A percentile compares a stretch with the other conserved stretches of the same genome.
phyloP scores from a whole-genome alignment of 2,797 vertebrate genomes.

The Semotilus atromaculatus region DNA sequence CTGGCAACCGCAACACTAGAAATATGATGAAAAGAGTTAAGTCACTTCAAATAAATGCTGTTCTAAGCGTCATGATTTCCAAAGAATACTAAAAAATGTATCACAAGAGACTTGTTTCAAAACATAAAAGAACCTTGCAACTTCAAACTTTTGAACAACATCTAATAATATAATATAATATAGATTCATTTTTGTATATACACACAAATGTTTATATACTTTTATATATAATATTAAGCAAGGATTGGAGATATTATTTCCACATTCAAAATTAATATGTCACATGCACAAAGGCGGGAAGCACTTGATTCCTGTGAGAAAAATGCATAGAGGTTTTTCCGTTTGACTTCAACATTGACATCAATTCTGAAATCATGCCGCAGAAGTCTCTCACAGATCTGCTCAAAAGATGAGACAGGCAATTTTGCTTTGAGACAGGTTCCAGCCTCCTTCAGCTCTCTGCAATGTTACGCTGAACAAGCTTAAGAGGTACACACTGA shows the following conservation, averaged over 20 bases:
- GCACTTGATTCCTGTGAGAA: background rate
- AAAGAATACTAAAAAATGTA: background rate
- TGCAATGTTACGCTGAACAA: constrained; percentile 38
- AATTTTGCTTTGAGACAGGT: constrained; percentile 15
- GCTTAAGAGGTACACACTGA: constrained; percentile 37
- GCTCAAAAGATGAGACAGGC: constrained; percentile 18
- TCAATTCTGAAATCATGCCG: background rate
- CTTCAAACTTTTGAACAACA: background rate
- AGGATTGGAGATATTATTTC: background rate
- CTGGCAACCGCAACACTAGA: constrained; percentile 85
- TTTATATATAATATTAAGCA: background rate
- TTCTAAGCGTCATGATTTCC: background rate
- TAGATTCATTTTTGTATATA: background rate
- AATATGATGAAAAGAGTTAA: background rate
- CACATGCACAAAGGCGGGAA: background rate
- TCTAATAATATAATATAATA: background rate
- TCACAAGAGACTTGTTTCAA: background rate
- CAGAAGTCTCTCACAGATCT: constrained; percentile 3
- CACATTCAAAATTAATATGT: background rate
- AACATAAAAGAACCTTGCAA: background rate
- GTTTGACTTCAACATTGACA: background rate
- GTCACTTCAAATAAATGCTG: background rate
- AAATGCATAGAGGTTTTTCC: background rate
- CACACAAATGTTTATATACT: background rate
- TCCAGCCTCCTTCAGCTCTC: constrained; percentile 20